Evolutionary conservation across 2,113 vertebrate genomes (phyloP), one percentile per base, ranked within the genome.

Genomic region (Vimba vimba): DNA sequence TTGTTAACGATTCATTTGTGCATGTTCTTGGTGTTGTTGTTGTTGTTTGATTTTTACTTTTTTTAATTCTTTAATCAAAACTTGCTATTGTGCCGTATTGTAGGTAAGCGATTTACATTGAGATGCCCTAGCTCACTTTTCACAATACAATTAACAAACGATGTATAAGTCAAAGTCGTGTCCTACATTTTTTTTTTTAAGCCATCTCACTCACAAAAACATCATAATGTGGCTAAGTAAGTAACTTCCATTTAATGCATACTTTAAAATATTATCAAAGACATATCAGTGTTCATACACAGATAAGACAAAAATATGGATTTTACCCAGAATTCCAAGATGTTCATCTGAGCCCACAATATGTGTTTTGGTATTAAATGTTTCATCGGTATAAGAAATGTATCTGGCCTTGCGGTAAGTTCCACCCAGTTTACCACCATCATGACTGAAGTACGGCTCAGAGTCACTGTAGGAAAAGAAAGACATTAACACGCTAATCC

Each of bases 291-390:
- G 5, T 27, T 45, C 30, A 45, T 57, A 30, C 15, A 64, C 19
- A 55, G n/a, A 15, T 7, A 66, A 71, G 13, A 0, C 10, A 84
- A 13, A 71, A 19, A 8, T 7, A 33, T 1, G 84, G 4, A 0
- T 9, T 87, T 75, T 96, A 99, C 98, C 98, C 85, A 99, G 93
- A 89, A 99, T 93, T 91, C 97, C 97, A 62, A 98, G 93, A 89
- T 99, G 97, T 50, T 57, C 60, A 84, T 94, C 43, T 90, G 87
- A 62, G 89, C 87, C 50, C 89, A 79, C 33, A 57, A 2, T 60
- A 10, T 57, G n/a, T 90, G 94, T 96, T 88, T 75, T 91, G 59
- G 39, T 88, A 64, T 85, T 95, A 92, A 99, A 99, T 0, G 93
- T 95, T 23, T 88, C 79, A 0, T 99, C 96, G 30, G 92, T 96